Evolutionary conservation across 2,113 vertebrate genomes (phyloP), one percentile per base, ranked within the genome.

Genomic region (Barbus barbus): DNA sequence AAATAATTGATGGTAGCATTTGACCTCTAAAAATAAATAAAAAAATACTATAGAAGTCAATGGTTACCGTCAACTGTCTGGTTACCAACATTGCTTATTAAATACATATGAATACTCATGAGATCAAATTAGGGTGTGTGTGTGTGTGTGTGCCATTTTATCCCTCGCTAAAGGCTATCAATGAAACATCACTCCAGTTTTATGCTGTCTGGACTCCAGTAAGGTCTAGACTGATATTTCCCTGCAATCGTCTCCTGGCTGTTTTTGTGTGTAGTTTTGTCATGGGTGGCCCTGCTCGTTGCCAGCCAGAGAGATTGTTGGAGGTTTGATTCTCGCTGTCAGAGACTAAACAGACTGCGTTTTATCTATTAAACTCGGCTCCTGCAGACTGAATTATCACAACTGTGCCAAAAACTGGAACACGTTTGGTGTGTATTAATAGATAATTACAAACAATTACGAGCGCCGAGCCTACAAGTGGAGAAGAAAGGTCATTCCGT

Each of bases 351-450:
- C 91, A 93, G 92, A 89, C 71, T 87, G 85, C 33, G 79, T 74
- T 91, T 86, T 91, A 91, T 93, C 94, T 92, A 87, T 85, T 84
- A 87, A 87, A 91, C 86, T 83, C 86, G 87, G 82, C 3, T 77
- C 78, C 76, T 84, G 84, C 75, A 91, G 91, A 93, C 93, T 93
- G 87, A 86, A 88, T 78, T 78, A 83, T 93, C 82, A 79, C 33
- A 56, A 85, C 87, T 86, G 89, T 89, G 84, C 89, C 83, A 78
- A 53, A 73, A 88, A 86, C 89, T 73, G 80, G 73, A 56, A 73
- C 78, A 78, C 78, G 71, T 72, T 86, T 24, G 9, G 56, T 86
- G 83, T 85, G 82, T 85, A 87, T 87, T 85, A 77, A 31, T 51
- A 6, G 83, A 89, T 48, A 69, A 61, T 36, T 33, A 53, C 36